Evolutionary conservation across 2,113 vertebrate species (phyloP).

Genomic region (Cavia porcellus): DNA sequence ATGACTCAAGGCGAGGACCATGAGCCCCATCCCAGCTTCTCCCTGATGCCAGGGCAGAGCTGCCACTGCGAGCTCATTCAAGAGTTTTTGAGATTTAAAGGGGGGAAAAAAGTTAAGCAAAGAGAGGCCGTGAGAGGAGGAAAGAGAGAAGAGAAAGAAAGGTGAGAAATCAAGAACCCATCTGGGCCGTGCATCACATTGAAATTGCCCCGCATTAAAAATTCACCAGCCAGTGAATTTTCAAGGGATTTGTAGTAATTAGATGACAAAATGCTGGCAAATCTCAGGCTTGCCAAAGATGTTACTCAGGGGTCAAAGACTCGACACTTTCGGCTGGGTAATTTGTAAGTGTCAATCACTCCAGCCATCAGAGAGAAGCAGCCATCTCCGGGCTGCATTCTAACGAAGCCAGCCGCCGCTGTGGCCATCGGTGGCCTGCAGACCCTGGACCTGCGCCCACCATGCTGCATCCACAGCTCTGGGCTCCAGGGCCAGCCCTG

Average conservation of each 20-base stretch:
- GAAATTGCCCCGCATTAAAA: slow-evolving; percentile 96
- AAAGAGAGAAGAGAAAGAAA: neutral
- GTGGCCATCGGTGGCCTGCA: neutral
- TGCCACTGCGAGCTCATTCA: neutral
- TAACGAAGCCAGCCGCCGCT: slow-evolving; percentile 70
- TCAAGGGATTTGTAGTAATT: slow-evolving; percentile 99
- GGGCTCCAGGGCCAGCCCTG: neutral
- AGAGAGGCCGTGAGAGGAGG: neutral
- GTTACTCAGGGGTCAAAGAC: slow-evolving; percentile 98
- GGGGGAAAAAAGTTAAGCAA: slow-evolving; percentile 79
- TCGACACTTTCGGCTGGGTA: slow-evolving; percentile 98
- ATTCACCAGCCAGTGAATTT: slow-evolving; percentile 98
- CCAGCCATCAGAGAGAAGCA: slow-evolving; percentile 92
- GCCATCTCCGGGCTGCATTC: slow-evolving; percentile 86
- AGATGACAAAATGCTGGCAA: slow-evolving; percentile 99
- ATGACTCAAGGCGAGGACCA: neutral
- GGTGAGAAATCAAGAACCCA: slow-evolving; percentile 81
- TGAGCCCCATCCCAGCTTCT: neutral
- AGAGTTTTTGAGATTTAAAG: slow-evolving; percentile 75
- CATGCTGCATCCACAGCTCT: neutral
- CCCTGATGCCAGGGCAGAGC: neutral
- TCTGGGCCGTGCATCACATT: slow-evolving; percentile 88
- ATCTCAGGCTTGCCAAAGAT: slow-evolving; percentile 95
- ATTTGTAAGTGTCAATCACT: slow-evolving; percentile 99
- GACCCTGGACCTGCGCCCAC: neutral